phyloP scores from a whole-genome alignment of 2,888 invertebrate species.

The Latheticus oryzae region DNA sequence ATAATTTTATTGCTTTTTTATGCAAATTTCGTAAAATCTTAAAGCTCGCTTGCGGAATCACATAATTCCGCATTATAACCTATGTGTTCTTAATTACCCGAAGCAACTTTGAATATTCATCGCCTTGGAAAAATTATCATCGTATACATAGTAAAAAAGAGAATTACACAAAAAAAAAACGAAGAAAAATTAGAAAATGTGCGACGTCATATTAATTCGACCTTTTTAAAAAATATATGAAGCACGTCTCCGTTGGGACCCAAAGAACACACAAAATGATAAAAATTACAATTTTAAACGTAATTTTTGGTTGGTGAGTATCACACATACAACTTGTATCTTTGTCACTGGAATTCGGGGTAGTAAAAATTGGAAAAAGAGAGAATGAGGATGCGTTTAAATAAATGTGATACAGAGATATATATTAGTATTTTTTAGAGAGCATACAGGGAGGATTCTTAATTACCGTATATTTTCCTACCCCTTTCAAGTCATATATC shows the following conservation, averaged over 20 bases:
- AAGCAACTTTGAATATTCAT: slow-evolving; percentile 47
- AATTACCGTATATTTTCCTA: slow-evolving; percentile 46
- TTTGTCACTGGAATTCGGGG: slow-evolving; percentile 4
- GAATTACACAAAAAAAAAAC: slow-evolving; percentile 26
- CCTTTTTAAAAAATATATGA: slow-evolving; percentile 37
- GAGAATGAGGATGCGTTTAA: slow-evolving; percentile 29
- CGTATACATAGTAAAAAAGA: slow-evolving; percentile 24
- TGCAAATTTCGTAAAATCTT: slow-evolving; percentile 42
- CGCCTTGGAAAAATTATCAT: too few species aligned
- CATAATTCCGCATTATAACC: slow-evolving; percentile 59
- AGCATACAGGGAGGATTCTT: slow-evolving; percentile 45
- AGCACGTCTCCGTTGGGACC: slow-evolving; percentile 42
- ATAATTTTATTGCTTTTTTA: slow-evolving; percentile 45
- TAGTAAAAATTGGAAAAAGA: slow-evolving; percentile 19
- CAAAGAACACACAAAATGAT: slow-evolving; percentile 44
- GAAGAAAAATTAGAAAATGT: slow-evolving; percentile 16
- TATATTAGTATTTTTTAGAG: slow-evolving; percentile 44
- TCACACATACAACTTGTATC: slow-evolving; percentile 10
- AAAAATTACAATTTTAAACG: slow-evolving; percentile 44
- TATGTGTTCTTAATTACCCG: slow-evolving; percentile 61
- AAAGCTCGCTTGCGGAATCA: slow-evolving; percentile 43
- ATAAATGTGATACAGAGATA: slow-evolving; percentile 41
- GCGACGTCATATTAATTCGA: slow-evolving; percentile 31
- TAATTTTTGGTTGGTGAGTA: slow-evolving; percentile 28
- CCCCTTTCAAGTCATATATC: slow-evolving; percentile 48